Evolutionary conservation across 2,888 invertebrate species (phyloP), one percentile per base, ranked within the genome.

Genomic region (Rotaria socialis): DNA sequence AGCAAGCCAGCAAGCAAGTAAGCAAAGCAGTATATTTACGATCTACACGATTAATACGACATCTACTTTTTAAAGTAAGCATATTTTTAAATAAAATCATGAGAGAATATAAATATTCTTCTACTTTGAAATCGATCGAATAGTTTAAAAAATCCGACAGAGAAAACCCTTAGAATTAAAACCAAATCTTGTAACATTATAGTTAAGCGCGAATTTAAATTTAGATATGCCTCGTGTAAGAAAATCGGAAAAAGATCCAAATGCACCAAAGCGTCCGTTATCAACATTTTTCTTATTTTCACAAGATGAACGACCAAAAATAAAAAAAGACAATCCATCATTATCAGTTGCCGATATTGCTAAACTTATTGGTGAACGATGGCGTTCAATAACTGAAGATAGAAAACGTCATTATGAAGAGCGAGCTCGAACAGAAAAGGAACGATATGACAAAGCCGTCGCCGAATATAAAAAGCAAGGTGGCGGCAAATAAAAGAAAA

Each of bases 261-360:
- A 80, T 80, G 80, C 80, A 24, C 80, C 80, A 10, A 80, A 80
- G 47, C 80, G 80, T 7, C 80, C 80, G 24, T 47, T 80, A 22
- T 80, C 80, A 80, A 80, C 80, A 80, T 80, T 80, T 47, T 80
- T 80, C 80, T 80, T 80, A 7, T 80, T 80, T 47, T 80, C 80
- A 47, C 47, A 47, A 80, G 80, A 80, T 47, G 80, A 80, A 80
- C 80, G 80, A n/a, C 80, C 80, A n/a, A 80, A 80, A 80, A 80
- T 80, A 24, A 80, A 80, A 47, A 80, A 80, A 47, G 80, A 80
- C 24, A 80, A 47, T 80, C 80, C 80, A 80, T 80, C 80, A 80
- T 80, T 80, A 80, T 80, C 80, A 47, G 80, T 80, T 80, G 80
- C 80, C 47, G 80, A 80, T 47, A 24, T 80, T n/a, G 80, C 80